Conservation (phyloP, 2,113 vertebrate species). For the Notarius lentiginosus region DNA sequence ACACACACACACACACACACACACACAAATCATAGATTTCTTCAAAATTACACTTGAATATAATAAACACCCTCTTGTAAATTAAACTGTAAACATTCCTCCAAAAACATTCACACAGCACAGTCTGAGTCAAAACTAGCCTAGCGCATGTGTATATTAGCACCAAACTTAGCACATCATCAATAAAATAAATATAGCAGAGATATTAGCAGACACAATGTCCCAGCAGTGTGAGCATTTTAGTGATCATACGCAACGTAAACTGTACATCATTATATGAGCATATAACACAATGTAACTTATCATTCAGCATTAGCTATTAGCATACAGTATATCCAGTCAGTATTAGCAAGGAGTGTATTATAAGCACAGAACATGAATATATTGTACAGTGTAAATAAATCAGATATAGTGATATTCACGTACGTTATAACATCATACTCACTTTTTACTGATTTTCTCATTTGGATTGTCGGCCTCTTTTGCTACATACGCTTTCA, state of each 20-base stretch:
- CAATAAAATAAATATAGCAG: background rate
- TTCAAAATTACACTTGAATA: background rate
- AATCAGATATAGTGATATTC: background rate
- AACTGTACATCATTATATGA: background rate
- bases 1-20: background rate
- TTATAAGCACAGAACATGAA: background rate
- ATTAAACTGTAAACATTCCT: background rate
- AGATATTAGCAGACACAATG: background rate
- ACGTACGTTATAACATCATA: background rate
- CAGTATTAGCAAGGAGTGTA: background rate
- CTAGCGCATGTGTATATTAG: background rate
- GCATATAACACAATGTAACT: background rate
- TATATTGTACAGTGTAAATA: background rate
- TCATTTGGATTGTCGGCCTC: conserved; percentile 80
- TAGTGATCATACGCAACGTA: background rate
- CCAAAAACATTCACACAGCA: background rate
- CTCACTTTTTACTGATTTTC: conserved; percentile 86
- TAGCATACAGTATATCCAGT: background rate
- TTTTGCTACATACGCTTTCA: conserved; percentile 81
- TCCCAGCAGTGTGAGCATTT: background rate
- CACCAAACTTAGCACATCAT: background rate
- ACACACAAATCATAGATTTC: background rate
- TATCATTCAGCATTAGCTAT: background rate
- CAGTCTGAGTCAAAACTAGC: background rate
- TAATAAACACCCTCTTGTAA: background rate